A percentile compares a stretch with the other conserved stretches of the same genome.
These are phyloP conservation scores for Gymnothorax javanicus DNA, from an alignment of 2,797 vertebrate genomes.

Conservation along the genomic window DNA sequence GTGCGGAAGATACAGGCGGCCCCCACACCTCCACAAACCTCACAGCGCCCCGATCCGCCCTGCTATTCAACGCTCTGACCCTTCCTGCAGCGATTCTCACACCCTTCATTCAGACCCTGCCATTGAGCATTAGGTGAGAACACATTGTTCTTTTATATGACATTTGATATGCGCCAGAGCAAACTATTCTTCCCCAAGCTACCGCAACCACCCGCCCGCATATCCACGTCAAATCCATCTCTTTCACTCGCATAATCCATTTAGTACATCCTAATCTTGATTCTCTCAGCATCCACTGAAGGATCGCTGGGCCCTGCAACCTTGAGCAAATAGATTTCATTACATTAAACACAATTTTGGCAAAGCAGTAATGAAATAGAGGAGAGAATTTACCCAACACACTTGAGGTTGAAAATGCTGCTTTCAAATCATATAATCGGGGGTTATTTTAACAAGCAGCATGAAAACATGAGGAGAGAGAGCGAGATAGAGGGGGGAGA, in stretches of 20 bases:
- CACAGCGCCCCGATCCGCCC: not conserved
- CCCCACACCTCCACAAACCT: not conserved
- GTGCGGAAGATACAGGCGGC: not conserved
- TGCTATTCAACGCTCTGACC: not conserved
- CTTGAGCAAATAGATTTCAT: not conserved
- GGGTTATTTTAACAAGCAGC: conserved; percentile 3
- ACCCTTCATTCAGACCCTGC: not conserved
- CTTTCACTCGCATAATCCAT: conserved; percentile 3
- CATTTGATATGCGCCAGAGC: not conserved
- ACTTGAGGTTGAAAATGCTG: not conserved
- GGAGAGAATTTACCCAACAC: not conserved
- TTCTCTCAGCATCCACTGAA: not conserved
- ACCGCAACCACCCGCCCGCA: not conserved
- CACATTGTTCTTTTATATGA: conserved; percentile 7
- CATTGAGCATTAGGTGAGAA: not conserved
- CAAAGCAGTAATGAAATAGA: not conserved
- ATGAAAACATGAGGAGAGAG: not conserved
- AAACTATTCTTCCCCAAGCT: not conserved
- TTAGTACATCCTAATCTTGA: not conserved
- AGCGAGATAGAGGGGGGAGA: not conserved
- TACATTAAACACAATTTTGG: not conserved
- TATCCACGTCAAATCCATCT: not conserved
- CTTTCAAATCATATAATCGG: conserved; percentile 7
- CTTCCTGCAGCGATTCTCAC: not conserved
- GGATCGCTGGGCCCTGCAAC: not conserved